Conservation (phyloP, 2,888 invertebrate genomes). For the Gymnocheta viridis region DNA sequence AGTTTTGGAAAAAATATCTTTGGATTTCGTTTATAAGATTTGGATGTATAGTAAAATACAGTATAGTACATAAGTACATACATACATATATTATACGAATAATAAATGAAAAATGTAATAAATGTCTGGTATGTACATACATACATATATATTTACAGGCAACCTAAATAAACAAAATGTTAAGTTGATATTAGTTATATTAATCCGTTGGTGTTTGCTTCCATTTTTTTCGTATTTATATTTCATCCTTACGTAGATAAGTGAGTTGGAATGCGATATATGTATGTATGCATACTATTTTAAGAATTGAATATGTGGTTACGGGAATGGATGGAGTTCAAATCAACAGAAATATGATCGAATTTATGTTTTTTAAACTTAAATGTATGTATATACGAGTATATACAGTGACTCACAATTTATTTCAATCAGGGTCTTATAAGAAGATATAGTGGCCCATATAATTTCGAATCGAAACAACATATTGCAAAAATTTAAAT, state of each 20-base stretch:
- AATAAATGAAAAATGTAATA: conserved; percentile 35
- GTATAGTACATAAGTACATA: neutral
- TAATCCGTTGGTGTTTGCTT: conserved; percentile 60
- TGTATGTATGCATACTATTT: no score
- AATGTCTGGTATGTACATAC: neutral
- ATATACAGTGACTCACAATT: no score
- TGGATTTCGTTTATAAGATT: conserved; percentile 42
- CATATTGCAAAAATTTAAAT: no score
- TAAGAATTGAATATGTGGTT: conserved; percentile 64
- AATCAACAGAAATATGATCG: neutral
- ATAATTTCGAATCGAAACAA: no score
- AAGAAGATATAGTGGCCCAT: no score
- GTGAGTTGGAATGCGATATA: conserved; percentile 6
- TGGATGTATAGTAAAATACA: neutral
- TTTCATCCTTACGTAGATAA: neutral
- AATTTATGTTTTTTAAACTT: neutral
- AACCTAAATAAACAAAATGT: conserved; percentile 66
- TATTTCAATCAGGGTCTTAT: no score
- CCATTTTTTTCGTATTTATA: conserved; percentile 6
- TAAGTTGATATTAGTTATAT: conserved; percentile 59
- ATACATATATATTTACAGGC: conserved; percentile 9
- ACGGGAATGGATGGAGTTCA: neutral
- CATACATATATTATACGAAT: neutral
- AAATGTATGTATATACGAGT: no score
- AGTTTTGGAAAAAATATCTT: conserved; percentile 56